Evolutionary conservation across 2,888 invertebrate genomes (phyloP), one percentile per base, ranked within the genome.

Genomic region (Chrysolina americana): DNA sequence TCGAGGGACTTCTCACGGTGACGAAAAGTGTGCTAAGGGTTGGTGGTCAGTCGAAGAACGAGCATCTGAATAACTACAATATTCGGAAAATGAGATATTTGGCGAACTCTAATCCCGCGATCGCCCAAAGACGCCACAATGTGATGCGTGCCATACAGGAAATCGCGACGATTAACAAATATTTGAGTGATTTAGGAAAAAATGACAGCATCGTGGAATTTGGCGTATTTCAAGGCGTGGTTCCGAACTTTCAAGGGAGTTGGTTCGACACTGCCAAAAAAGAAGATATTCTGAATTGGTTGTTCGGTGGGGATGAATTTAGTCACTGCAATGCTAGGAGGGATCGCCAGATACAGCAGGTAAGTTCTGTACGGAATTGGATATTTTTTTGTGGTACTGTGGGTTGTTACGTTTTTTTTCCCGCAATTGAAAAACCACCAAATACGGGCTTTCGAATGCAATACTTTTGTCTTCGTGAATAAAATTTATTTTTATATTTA

Each of bases 11-110:
- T 5, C 15, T 74, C 21, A 56, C 71, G 1, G 41, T 28, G 3
- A 71, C 71, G 2, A 0, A 68, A 1, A 15, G 62, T 3, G n/a
- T 71, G 19, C 23, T 71, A 6, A 8, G 71, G 9, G 47, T 71
- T 6, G 71, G 71, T 19, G 91, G 92, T 41, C 93, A 93, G 82
- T 92, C 93, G 3, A 92, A 92, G 81, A 91, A 90, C 83, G 89
- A 90, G 72, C 82, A 85, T 9, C 83, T 94, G 41, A 87, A 90
- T 71, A 85, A 89, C 47, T 92, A 89, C 74, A 78, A 80, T 65
- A 70, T 77, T 11, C 68, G 41, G 10, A 70, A 64, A 50, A 36
- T 66, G 36, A 76, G 68, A 62, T n/a, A 0, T 19, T 56, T 36
- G 28, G 28, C 21, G 2, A 28, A 69, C 63, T 19, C 66, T 10